A percentile compares a stretch with the other conserved stretches of the same genome.
These are phyloP conservation scores for Lepus americanus DNA, from an alignment of 2,113 vertebrate genomes.

Conservation along the genomic window DNA sequence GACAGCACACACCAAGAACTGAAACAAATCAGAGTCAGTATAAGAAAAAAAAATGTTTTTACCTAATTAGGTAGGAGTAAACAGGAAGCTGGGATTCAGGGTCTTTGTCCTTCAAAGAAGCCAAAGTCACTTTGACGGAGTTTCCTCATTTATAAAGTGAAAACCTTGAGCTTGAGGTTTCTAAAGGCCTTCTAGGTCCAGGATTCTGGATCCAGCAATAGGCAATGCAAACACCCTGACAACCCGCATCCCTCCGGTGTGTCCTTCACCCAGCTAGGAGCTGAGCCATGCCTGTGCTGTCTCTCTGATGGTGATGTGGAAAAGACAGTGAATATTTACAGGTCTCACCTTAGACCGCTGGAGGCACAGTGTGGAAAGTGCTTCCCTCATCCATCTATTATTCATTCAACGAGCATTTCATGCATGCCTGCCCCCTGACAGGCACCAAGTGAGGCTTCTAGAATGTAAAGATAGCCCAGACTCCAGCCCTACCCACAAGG, in stretches of 20 bases:
- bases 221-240: background rate
- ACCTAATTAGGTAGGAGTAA: background rate
- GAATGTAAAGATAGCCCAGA: background rate
- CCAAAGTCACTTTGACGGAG: no score
- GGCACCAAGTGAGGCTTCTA: background rate
- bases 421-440: background rate
- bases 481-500: background rate
- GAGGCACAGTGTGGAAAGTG: background rate
- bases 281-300: background rate
- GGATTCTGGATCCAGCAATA: constrained; percentile 16
- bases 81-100: background rate
- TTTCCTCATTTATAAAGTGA: background rate
- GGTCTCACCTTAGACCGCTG: background rate
- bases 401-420: background rate
- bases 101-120: background rate
- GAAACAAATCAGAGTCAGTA: background rate
- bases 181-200: background rate
- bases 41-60: no score
- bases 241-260: accelerated
- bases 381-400: background rate
- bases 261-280: background rate
- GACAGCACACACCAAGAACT: background rate
- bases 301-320: background rate
- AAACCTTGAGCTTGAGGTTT: background rate
- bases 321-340: background rate